Base-by-base conservation (phyloP, 2,797 vertebrate genomes). In the Hoplostethus atlanticus region DNA sequence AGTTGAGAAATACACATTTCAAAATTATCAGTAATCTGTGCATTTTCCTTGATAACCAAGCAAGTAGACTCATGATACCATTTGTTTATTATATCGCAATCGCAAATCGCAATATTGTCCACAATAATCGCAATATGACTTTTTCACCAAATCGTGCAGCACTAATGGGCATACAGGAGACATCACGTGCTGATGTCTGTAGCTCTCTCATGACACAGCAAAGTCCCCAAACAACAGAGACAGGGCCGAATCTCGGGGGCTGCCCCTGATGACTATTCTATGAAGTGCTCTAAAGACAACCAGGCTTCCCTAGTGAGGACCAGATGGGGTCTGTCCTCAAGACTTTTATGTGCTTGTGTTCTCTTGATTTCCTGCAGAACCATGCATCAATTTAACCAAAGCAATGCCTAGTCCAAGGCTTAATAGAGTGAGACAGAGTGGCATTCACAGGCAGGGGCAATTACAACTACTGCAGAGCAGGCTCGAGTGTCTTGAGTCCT, bases 261-360 rank as follows among this genome's bases (percentile, higher is more conserved):
- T 62, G 47, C 74, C 76, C 63, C 73, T 64, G 65, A 42, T 61
- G 50, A 58, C 63, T 71, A 61, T 47, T 61, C 76, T 55, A 40
- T 47, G 65, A 81, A 68, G 59, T 56, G 51, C 73, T 62, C 67
- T 87, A 74, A 85, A 84, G 84, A 83, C 71, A 76, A 52, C 56
- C 76, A 87, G 76, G 34, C 74, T 55, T 56, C 60, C 77, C 80
- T 77, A 81, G 79, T 64, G 36, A 84, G 64, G 52, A 74, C 80
- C 90, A 91, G 77, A 85, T 91, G 91, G 57, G 80, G 85, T 83
- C 67, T 86, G 76, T 89, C 76, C 71, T 86, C 68, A 21, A 84
- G 52, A 64, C 68, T 83, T 67, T 74, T 66, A 21, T 60, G 48
- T 69, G 76, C 55, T 64, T 64, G 61, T 25, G 9, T 55, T 76